Evolutionary conservation across 1,140 invertebrate genomes (phyloP), one percentile per base, ranked within the genome.

Genomic region (Diorhabda sublineata): DNA sequence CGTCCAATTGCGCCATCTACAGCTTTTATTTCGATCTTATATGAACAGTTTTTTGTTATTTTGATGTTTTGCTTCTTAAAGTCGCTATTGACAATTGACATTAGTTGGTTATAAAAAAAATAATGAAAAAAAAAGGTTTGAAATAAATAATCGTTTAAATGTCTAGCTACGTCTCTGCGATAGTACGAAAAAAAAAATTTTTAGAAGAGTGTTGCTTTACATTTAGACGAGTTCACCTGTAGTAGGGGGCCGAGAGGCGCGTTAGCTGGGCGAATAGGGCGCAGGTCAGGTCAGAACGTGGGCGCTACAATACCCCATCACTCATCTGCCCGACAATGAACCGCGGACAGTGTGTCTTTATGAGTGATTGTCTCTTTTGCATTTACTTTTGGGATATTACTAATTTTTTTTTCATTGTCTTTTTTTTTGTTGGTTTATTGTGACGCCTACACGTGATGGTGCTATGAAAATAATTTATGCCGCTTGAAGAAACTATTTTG

Each of bases 221-320:
- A 52, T 52, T 52, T 52, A 52, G 47, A 52, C 47, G 47, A 52
- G 47, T 52, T 52, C 47, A 52, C 47, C 47, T 52, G 47, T 52
- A 52, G 47, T 26, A 26, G 47, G 47, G 47, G 47, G 47, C 6
- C 47, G 6, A n/a, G 6, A n/a, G 47, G 47, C 47, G 6, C 6
- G 6, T 6, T 6, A n/a, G 47, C 6, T 52, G 47, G 2, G n/a
- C 6, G 6, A 52, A 52, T 52, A 52, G 47, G 47, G 47, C 47
- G 47, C 47, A 52, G 47, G 47, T 52, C 47, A 52, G 47, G 47
- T 52, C 47, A 52, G 6, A 52, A n/a, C n/a, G 47, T 52, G 47
- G 47, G 47, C 47, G 47, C 47, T n/a, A 52, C 47, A 52, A 52
- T 52, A 52, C 6, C 47, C 47, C 47, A 52, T 52, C 47, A 52